A percentile compares a stretch with the other conserved stretches of the same genome.
These are phyloP conservation scores for Fragum whitleyi DNA, from an alignment of 2,888 invertebrate species.

Conservation along the genomic window DNA sequence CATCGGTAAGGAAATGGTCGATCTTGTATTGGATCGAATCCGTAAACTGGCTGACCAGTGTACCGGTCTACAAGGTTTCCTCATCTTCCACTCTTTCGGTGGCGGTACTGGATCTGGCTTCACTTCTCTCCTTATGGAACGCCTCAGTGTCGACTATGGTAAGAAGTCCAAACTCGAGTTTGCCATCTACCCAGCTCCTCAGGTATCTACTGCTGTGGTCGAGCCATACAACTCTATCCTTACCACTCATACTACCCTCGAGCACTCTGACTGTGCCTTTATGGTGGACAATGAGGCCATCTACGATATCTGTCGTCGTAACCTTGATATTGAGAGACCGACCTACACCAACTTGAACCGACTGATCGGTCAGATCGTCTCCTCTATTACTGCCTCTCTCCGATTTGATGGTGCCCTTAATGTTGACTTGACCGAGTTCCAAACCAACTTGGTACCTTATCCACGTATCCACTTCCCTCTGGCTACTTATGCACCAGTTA, in stretches of 20 bases:
- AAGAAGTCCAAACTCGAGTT: background rate
- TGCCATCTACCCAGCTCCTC: constrained; percentile 88
- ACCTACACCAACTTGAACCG: background rate
- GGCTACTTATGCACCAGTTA: constrained; percentile 94
- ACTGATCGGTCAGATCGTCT: background rate
- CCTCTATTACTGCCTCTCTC: background rate
- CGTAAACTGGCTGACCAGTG: constrained; percentile 74
- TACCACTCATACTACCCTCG: background rate
- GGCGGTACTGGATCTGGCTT: constrained; percentile 82
- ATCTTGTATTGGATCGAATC: constrained; percentile 87
- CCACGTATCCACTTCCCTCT: constrained; percentile 93
- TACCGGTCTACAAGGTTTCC: background rate
- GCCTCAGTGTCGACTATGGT: constrained; percentile 71
- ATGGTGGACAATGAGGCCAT: background rate
- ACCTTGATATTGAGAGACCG: background rate
- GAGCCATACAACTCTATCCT: constrained; percentile 96
- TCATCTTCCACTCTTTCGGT: background rate
- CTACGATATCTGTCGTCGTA: background rate
- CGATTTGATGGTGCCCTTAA: background rate
- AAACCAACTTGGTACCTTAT: constrained; percentile 85
- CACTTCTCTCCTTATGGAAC: constrained; percentile 84
- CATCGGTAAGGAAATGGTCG: constrained; percentile 91
- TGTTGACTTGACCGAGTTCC: constrained; percentile 54
- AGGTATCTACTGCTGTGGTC: constrained; percentile 91
- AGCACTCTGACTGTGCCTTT: background rate